Evolutionary conservation across 2,888 invertebrate species (phyloP), one percentile per base, ranked within the genome.

Genomic region (Dolichomitus sp.): DNA sequence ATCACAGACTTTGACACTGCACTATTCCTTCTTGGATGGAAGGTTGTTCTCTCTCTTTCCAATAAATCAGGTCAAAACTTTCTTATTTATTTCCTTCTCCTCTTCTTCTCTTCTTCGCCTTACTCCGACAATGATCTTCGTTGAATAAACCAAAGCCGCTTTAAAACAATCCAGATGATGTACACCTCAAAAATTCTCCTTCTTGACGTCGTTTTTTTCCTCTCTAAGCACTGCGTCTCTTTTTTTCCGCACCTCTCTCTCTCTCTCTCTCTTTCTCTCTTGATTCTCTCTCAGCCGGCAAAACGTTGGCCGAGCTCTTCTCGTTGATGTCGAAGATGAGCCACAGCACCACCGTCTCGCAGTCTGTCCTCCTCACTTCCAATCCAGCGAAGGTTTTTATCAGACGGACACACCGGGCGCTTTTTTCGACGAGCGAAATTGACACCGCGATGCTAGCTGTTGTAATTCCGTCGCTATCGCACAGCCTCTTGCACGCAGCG

Each of bases 1-100:
- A 93, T 93, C 93, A 93, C 93, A 93, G 93, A 92, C 89, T 91
- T 90, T 89, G 88, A 90, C 91, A 91, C 91, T 89, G 89, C 88
- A 87, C 89, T 84, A 77, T 57, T 61, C 81, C 70, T 78, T 80
- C 70, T 33, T 19, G 42, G 30, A 63, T 65, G 78, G 72, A 79
- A 63, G 81, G 79, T 79, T 80, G 83, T 57, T 83, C 76, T 83
- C 75, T 63, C 66, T 63, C 59, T 77, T 66, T 72, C 59, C 23
- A 75, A 63, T 45, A 40, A 79, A 66, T 68, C 65, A 65, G 75
- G 69, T 66, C 79, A 66, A 75, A 70, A 79, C 52, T 66, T 70
- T 65, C 11, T 65, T 65, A 37, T 19, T 63, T 17, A 12, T 48
- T 33, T 40, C 45, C 19, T 40, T 33, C 33, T 48, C 40, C 50